These are phyloP conservation scores for Hemiprocne comata DNA, from an alignment of 2,113 vertebrate species.

Conservation along the genomic window DNA sequence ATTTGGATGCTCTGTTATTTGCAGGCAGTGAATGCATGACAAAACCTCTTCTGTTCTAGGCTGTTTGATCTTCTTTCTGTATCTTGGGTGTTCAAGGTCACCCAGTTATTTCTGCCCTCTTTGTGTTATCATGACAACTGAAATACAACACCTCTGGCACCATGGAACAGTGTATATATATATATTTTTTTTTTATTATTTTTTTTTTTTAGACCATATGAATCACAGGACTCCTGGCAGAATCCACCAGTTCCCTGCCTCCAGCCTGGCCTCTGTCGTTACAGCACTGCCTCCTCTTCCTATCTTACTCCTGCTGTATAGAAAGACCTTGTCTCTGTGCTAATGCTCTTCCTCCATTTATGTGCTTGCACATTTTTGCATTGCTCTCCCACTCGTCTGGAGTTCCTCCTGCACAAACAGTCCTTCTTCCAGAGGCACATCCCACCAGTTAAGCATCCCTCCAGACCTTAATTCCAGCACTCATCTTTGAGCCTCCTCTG, in stretches of 20 bases:
- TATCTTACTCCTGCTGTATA: not conserved
- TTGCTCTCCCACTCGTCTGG: not conserved
- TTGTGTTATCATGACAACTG: not conserved
- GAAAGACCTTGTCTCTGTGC: not conserved
- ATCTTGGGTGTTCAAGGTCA: not conserved
- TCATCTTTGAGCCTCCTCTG: not conserved
- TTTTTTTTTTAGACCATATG: not conserved
- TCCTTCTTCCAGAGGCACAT: not conserved
- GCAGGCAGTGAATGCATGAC: not conserved
- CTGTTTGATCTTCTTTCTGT: not conserved
- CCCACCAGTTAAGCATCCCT: not conserved
- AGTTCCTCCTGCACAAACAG: not conserved
- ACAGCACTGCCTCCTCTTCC: not conserved
- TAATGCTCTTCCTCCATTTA: not conserved
- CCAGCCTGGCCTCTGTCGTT: not conserved
- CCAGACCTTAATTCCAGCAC: not conserved
- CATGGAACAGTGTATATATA: too few species aligned
- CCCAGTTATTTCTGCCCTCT: not conserved
- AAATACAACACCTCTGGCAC: not conserved
- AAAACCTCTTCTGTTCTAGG: not conserved
- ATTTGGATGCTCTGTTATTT: not conserved
- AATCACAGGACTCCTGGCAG: not conserved
- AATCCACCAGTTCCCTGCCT: not conserved
- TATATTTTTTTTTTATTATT: too few species aligned
- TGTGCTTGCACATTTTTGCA: not conserved